These are phyloP conservation scores for Parnassius apollo DNA, from an alignment of 2,888 invertebrate species.

Conservation along the genomic window DNA sequence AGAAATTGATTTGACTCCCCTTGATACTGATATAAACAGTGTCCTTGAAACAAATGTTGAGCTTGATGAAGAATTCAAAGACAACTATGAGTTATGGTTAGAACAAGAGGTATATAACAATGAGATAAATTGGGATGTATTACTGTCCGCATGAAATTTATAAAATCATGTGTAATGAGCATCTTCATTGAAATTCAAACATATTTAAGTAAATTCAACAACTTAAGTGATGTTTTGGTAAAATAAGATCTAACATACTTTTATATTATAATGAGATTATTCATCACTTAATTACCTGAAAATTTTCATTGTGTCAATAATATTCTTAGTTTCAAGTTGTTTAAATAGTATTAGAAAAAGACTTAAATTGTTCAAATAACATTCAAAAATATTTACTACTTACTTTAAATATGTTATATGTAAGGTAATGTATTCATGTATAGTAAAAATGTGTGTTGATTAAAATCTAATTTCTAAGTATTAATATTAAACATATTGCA, in stretches of 20 bases:
- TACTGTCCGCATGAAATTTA: slow-evolving; percentile 53
- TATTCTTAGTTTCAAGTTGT: slow-evolving; percentile 14
- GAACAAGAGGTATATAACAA: slow-evolving; percentile 97
- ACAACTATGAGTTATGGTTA: slow-evolving; percentile 96
- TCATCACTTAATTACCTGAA: slow-evolving; percentile 12
- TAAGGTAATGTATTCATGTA: slow-evolving; percentile 15
- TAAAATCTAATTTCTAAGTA: slow-evolving; percentile 9
- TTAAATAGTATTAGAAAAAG: slow-evolving; percentile 10
- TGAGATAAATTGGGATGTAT: slow-evolving; percentile 88
- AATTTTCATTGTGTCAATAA: slow-evolving; percentile 11
- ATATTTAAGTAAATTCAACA: slow-evolving; percentile 5
- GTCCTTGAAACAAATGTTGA: slow-evolving; percentile 90
- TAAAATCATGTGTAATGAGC: neutral
- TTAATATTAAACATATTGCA: slow-evolving; percentile 8
- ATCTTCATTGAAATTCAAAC: slow-evolving; percentile 1
- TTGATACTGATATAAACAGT: slow-evolving; percentile 91
- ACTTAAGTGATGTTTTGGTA: slow-evolving; percentile 15
- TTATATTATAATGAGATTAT: slow-evolving; percentile 27
- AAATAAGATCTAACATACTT: slow-evolving; percentile 18
- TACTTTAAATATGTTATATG: slow-evolving; percentile 20
- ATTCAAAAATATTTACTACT: slow-evolving; percentile 16
- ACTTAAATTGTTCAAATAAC: slow-evolving; percentile 18
- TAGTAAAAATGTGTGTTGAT: neutral
- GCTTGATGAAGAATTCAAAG: slow-evolving; percentile 95
- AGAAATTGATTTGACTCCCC: slow-evolving; percentile 83